Conservation (phyloP, 2,797 vertebrate genomes). For the Ibycter americanus region DNA sequence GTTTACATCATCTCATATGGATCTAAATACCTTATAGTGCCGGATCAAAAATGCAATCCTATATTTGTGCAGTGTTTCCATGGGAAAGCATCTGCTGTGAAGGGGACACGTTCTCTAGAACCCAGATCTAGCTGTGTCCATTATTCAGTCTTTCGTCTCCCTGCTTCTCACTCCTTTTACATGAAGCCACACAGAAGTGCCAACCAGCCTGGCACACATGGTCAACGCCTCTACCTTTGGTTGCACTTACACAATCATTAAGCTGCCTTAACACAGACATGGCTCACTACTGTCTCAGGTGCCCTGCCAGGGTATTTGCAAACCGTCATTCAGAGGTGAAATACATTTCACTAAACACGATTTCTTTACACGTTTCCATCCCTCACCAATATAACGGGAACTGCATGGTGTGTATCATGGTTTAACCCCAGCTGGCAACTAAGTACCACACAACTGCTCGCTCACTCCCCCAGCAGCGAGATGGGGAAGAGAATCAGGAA, state of each 20-base stretch:
- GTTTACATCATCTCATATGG: rapidly evolving
- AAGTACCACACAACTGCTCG: no score
- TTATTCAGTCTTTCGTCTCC: neutral
- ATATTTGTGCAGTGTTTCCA: neutral
- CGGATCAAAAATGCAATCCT: neutral
- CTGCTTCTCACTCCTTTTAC: neutral
- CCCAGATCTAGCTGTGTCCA: neutral
- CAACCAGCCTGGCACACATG: rapidly evolving
- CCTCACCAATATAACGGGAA: neutral
- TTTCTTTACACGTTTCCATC: neutral
- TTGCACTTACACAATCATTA: neutral
- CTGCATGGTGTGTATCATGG: neutral
- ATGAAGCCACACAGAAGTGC: neutral
- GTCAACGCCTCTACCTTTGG: neutral
- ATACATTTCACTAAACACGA: neutral
- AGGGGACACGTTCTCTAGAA: neutral
- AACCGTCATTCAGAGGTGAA: neutral
- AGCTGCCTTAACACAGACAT: neutral
- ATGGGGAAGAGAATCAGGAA: no score
- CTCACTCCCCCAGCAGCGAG: no score
- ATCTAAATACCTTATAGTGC: rapidly evolving
- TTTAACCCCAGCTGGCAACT: no score
- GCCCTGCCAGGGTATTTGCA: neutral
- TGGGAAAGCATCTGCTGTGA: neutral
- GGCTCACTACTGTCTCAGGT: rapidly evolving